These are phyloP conservation scores for Liasis olivaceus DNA, from an alignment of 2,797 vertebrate genomes.

Conservation along the genomic window DNA sequence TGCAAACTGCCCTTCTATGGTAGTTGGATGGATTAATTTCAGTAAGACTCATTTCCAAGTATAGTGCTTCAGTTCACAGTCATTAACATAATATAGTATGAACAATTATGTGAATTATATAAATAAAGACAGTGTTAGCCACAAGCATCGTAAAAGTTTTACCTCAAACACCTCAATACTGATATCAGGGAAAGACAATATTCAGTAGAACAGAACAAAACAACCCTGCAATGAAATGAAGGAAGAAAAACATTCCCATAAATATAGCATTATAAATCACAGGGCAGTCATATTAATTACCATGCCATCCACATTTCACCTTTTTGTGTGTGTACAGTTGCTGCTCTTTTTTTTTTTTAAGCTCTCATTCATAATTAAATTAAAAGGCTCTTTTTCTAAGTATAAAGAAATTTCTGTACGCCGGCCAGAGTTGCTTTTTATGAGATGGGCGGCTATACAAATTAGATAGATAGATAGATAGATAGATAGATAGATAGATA, in stretches of 20 bases:
- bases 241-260: not conserved
- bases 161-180: too few relatives aligned
- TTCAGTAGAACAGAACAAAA: constrained; percentile 10
- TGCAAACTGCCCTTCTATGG: not conserved
- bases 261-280: constrained; percentile 12
- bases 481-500: too few relatives aligned
- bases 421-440: too few relatives aligned
- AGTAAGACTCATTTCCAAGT: not conserved
- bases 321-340: not conserved
- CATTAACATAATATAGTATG: not conserved
- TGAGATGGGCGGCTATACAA: too few relatives aligned
- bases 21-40: not conserved
- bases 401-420: not conserved
- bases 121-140: constrained; percentile 31
- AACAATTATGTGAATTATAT: not conserved
- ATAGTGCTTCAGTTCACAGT: not conserved
- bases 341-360: not conserved
- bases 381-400: constrained; percentile 27
- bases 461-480: too few relatives aligned
- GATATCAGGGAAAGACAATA: constrained; percentile 1
- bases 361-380: constrained; percentile 49
- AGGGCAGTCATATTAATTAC: constrained; percentile 4
- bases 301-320: not conserved
- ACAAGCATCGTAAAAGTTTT: constrained; percentile 20
- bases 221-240: not conserved